A percentile compares a stretch with the other conserved stretches of the same genome.
Evolutionary conservation across 2,888 invertebrate genomes (phyloP).

Genomic region (Parapristionchus giblindavisi): DNA sequence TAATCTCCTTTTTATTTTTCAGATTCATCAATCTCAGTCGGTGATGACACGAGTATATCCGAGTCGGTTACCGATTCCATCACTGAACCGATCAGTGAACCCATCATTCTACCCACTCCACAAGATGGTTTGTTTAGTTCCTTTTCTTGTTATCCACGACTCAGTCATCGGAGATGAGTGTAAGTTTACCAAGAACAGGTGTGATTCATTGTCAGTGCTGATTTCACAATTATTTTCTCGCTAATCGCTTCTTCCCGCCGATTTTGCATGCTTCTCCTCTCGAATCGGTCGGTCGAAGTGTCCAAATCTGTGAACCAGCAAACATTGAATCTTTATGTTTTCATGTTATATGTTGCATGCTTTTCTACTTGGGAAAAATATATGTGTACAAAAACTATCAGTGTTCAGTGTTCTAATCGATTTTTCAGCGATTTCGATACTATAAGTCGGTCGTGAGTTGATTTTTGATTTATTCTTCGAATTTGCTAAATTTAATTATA

Average conservation of each 20-base stretch:
- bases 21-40: slow-evolving; percentile 33
- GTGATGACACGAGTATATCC: slow-evolving; percentile 26
- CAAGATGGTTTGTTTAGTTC: too few relatives aligned
- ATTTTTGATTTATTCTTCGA: too few relatives aligned
- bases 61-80: slow-evolving; percentile 27
- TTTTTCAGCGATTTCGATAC: slow-evolving; percentile 18
- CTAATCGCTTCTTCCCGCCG: slow-evolving; percentile 21
- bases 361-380: slow-evolving; percentile 1
- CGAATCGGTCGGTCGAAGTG: slow-evolving; percentile 24
- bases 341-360: slow-evolving; percentile 31
- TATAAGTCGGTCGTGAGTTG: background rate
- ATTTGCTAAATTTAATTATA: background rate
- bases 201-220: too few relatives aligned
- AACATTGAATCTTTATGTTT: too few relatives aligned
- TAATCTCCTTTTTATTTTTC: too few relatives aligned
- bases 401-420: slow-evolving; percentile 26
- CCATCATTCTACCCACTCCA: too few relatives aligned
- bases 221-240: too few relatives aligned
- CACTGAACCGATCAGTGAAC: too few relatives aligned
- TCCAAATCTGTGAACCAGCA: background rate
- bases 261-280: slow-evolving; percentile 35
- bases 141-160: too few relatives aligned
- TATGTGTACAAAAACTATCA: too few relatives aligned
- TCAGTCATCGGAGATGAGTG: too few relatives aligned
- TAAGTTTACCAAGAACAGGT: too few relatives aligned